These are phyloP conservation scores for Enoplosus armatus DNA, from an alignment of 2,797 vertebrate genomes.

Conservation along the genomic window DNA sequence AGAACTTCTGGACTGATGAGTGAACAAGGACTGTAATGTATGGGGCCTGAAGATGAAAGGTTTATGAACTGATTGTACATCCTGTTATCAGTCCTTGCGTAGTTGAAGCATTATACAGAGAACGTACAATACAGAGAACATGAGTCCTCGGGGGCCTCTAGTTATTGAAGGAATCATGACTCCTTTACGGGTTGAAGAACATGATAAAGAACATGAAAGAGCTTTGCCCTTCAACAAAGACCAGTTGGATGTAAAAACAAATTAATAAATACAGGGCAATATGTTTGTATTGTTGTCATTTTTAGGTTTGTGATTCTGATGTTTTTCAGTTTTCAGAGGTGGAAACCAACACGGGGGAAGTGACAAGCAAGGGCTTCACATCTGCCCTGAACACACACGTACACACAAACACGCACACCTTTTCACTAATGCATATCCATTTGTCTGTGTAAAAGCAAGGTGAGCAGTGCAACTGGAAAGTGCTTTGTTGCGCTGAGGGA, in stretches of 20 bases:
- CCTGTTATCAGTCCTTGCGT: not conserved
- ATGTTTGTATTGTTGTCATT: not conserved
- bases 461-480: constrained; percentile 73
- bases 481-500: constrained; percentile 70
- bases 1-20: constrained; percentile 16
- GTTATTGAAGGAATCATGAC: constrained; percentile 14
- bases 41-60: constrained; percentile 1
- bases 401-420: constrained; percentile 24
- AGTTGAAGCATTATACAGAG: not conserved
- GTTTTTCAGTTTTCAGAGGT: not conserved
- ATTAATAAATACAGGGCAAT: not conserved
- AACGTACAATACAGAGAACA: constrained; percentile 3
- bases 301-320: not conserved
- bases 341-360: not conserved
- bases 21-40: not conserved
- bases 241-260: not conserved
- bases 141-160: not conserved
- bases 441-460: constrained; percentile 75
- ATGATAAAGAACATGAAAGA: not conserved
- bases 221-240: not conserved
- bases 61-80: constrained; percentile 5
- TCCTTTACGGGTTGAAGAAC: constrained; percentile 32
- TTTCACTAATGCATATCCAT: constrained; percentile 73
- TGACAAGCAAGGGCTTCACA: constrained; percentile 8
- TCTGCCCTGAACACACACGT: not conserved